phyloP scores from a whole-genome alignment of 2,888 invertebrate species.

The Geotrupes spiniger region DNA sequence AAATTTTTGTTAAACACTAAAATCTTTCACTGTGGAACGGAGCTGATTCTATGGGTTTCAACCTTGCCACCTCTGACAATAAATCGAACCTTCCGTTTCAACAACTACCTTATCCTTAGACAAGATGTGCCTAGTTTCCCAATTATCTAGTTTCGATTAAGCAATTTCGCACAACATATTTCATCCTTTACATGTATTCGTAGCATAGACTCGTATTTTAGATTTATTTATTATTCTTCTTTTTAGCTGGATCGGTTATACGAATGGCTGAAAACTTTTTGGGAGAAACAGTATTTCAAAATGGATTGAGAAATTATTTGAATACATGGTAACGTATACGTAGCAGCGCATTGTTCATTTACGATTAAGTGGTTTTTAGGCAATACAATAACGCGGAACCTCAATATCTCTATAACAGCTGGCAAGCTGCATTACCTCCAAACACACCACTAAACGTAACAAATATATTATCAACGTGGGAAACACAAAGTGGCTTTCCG shows the following conservation, averaged over 20 bases:
- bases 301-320: conserved; percentile 9
- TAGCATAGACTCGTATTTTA: too few species aligned
- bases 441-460: conserved; percentile 8
- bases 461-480: conserved; percentile 15
- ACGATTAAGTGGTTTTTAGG: conserved; percentile 5
- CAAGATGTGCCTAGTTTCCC: too few species aligned
- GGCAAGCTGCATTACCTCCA: conserved; percentile 1
- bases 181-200: too few species aligned
- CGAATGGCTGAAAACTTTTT: conserved; percentile 14
- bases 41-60: too few species aligned
- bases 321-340: conserved; percentile 4
- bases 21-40: too few species aligned
- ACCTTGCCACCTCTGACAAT: too few species aligned
- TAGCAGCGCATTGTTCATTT: not conserved
- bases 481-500: conserved; percentile 23
- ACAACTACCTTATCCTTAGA: too few species aligned
- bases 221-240: too few species aligned
- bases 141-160: too few species aligned
- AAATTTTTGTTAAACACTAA: too few species aligned
- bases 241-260: conserved; percentile 17
- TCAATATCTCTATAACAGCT: conserved; percentile 8
- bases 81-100: too few species aligned
- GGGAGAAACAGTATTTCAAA: conserved; percentile 3
- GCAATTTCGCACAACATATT: too few species aligned
- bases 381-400: conserved; percentile 11